Base-by-base conservation (phyloP, 2,888 invertebrate genomes). In the Argyresthia goedartella region DNA sequence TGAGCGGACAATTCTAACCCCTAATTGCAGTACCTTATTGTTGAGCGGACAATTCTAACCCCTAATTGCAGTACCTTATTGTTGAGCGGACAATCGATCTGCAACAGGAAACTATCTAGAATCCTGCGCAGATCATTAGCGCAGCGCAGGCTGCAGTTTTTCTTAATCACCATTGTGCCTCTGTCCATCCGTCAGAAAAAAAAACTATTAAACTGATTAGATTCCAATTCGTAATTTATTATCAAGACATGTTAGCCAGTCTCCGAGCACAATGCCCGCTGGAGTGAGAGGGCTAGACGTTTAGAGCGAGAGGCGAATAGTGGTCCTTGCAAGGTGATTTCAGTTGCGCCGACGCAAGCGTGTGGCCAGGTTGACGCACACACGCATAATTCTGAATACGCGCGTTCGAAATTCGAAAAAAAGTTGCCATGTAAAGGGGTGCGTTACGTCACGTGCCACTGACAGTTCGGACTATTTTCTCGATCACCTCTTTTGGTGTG, bases 321-420 rank as follows among this genome's bases (percentile, higher is more conserved):
- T 82, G 82, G 85, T 84, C 86, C 86, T 86, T 86, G 86, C 86
- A 86, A 86, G 86, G 86, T 85, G 84, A 85, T 81, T 82, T 85
- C 74, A 86, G 86, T 86, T 81, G 86, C 81, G 80, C 76, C 72
- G 71, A 78, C 85, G 86, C 85, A 81, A 75, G 78, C 82, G 70
- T 67, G 69, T 72, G 66, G 79, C 72, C 78, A 80, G 81, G 84
- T 81, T 80, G 84, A 42, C 71, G 66, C 77, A 79, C 78, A 75
- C 75, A 71, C 61, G 70, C 49, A 8, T n/a, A 25, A 9, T 44
- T 44, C 14, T 64, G 61, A 59, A 59, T 59, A 66, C 65, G 65
- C 66, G 63, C 63, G 54, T 54, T 56, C 58, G 56, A 55, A 59
- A 44, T 42, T 36, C 25, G 25, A 25, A 25, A 25, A n/a, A 52